These are phyloP conservation scores for Halcyon chelicuti DNA, from an alignment of 2,797 vertebrate species.

Conservation along the genomic window DNA sequence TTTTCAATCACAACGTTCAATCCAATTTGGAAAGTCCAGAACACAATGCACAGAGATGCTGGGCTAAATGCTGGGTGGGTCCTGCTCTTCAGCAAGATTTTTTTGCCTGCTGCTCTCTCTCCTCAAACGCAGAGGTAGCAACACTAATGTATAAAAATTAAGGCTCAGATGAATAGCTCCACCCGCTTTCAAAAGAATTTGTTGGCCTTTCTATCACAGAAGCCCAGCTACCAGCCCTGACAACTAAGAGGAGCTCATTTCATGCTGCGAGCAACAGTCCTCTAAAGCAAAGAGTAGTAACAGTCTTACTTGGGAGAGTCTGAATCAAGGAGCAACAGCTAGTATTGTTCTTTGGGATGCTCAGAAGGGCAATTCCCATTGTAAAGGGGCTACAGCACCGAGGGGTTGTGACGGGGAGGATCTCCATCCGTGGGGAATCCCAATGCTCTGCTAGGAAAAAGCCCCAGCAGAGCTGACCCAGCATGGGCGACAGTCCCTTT, in stretches of 20 bases:
- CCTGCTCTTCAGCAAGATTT: not conserved
- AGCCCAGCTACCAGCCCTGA: not conserved
- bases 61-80: not conserved
- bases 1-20: slow-evolving; percentile 64
- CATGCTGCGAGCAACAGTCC: not conserved
- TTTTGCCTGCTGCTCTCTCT: not conserved
- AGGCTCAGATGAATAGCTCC: not conserved
- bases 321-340: not conserved
- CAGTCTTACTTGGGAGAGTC: not conserved
- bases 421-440: not conserved
- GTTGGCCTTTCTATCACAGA: not conserved
- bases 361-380: not conserved
- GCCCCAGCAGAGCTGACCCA: not conserved
- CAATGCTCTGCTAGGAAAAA: not conserved
- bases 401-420: rapidly evolving
- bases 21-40: slow-evolving; percentile 51
- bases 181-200: not conserved
- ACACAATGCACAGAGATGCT: not conserved
- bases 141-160: not conserved
- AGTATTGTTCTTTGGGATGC: not conserved
- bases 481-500: not conserved
- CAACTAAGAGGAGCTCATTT: not conserved
- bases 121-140: not conserved
- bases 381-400: not conserved
- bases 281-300: not conserved